Conservation (phyloP, 2,888 invertebrate species). For the Ophion slaviceki region DNA sequence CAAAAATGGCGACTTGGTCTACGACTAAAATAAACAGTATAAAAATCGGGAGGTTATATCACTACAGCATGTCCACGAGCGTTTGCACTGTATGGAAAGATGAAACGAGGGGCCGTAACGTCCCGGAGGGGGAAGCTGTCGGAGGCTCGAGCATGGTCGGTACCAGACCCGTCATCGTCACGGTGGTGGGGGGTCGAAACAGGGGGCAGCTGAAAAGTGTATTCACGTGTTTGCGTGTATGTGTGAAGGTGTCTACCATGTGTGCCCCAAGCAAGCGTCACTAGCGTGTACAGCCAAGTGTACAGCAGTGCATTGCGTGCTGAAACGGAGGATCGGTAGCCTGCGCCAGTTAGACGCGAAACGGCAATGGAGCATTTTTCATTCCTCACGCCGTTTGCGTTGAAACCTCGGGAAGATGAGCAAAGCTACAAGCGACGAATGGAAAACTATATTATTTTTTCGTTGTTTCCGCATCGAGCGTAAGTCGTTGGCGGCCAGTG, state of each 20-base stretch:
- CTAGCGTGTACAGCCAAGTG: conserved; percentile 15
- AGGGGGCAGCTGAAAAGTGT: conserved; percentile 40
- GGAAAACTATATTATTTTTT: not conserved
- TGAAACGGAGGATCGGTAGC: conserved; percentile 20
- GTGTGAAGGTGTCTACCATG: conserved; percentile 14
- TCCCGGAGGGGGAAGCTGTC: not conserved
- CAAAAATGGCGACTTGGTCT: too few relatives aligned
- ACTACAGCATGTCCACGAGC: too few relatives aligned
- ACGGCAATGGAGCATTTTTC: conserved; percentile 31
- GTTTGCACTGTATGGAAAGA: too few relatives aligned
- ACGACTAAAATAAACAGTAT: too few relatives aligned
- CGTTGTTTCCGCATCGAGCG: not conserved
- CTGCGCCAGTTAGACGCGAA: conserved; percentile 43
- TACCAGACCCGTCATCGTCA: conserved; percentile 21
- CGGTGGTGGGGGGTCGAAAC: conserved; percentile 17
- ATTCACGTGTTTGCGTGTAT: not conserved
- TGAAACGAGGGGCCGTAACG: conserved; percentile 5
- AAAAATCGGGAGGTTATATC: too few relatives aligned
- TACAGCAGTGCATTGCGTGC: conserved; percentile 31
- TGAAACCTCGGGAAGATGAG: not conserved
- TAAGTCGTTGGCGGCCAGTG: not conserved
- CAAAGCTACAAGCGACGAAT: not conserved
- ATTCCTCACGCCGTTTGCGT: not conserved
- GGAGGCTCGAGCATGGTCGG: not conserved
- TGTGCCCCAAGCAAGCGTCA: conserved; percentile 26